Percentiles rank a stretch among this genome's conserved stretches.
Conservation (phyloP, 2,888 invertebrate species). For the Aporophyla nigra region DNA sequence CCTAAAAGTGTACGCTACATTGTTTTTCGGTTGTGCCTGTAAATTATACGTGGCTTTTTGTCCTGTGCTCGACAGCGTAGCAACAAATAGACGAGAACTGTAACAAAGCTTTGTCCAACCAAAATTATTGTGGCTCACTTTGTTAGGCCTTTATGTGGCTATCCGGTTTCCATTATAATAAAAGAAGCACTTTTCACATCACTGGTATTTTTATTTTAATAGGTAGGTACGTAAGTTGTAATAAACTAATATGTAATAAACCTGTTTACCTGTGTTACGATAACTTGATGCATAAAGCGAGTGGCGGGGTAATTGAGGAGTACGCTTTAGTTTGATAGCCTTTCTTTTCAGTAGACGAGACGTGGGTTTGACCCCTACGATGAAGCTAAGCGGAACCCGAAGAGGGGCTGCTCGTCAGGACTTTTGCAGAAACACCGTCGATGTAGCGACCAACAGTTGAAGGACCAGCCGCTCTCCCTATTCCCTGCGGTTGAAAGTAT, state of each 20-base stretch:
- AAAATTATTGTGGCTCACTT: slow-evolving; percentile 57
- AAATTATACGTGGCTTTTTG: slow-evolving; percentile 63
- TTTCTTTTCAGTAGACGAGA: too few species aligned
- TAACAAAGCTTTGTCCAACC: slow-evolving; percentile 55
- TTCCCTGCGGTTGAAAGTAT: too few species aligned
- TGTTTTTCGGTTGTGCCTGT: slow-evolving; percentile 52
- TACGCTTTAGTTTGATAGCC: too few species aligned
- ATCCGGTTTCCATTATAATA: slow-evolving; percentile 23
- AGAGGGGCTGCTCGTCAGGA: too few species aligned
- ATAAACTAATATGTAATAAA: neutral
- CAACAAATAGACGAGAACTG: slow-evolving; percentile 59
- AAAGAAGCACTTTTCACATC: neutral
- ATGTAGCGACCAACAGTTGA: too few species aligned
- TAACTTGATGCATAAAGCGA: neutral
- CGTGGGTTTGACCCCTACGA: too few species aligned
- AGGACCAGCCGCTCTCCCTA: too few species aligned
- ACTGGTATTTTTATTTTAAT: neutral
- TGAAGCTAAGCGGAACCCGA: too few species aligned
- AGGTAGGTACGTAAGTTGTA: neutral
- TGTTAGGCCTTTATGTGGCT: slow-evolving; percentile 25
- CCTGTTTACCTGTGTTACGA: neutral
- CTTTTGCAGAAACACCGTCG: too few species aligned
- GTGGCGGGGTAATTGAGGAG: too few species aligned
- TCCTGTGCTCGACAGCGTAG: slow-evolving; percentile 47
- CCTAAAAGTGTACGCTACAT: slow-evolving; percentile 49